Percentiles rank a stretch among this genome's conserved stretches.
Conservation (phyloP, 2,797 vertebrate genomes). For the Manis javanica region DNA sequence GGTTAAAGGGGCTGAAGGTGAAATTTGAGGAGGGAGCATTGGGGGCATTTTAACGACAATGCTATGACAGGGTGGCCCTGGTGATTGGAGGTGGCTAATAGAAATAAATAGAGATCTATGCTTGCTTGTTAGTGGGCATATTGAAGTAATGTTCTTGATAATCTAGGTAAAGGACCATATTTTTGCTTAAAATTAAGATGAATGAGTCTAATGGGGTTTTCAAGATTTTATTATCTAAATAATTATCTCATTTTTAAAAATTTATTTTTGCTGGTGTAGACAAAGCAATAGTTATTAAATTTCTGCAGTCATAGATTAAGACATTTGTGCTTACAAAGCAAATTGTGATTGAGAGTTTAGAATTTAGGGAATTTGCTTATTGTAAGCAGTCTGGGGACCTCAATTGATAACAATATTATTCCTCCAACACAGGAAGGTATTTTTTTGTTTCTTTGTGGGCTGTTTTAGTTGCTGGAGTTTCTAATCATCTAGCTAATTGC, state of each 20-base stretch:
- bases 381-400: background rate
- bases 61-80: background rate
- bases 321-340: background rate
- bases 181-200: conserved; percentile 49
- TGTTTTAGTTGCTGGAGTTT: background rate
- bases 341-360: conserved; percentile 25
- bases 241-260: background rate
- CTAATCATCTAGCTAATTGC: background rate
- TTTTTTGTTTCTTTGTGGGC: background rate
- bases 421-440: background rate
- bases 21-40: background rate
- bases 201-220: conserved; percentile 7
- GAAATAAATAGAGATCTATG: background rate
- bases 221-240: conserved; percentile 34
- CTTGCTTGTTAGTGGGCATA: background rate
- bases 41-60: background rate
- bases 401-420: background rate
- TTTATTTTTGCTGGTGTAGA: background rate
- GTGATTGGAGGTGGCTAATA: background rate
- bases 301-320: background rate
- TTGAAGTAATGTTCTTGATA: conserved; percentile 47
- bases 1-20: background rate
- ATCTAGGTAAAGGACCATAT: background rate
- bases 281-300: background rate
- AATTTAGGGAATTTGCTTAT: conserved; percentile 22